Evolutionary conservation across 92 coral and sea anemone species (phyloP), one percentile per base, ranked within the genome.

Genomic region (Porites cylindrica): DNA sequence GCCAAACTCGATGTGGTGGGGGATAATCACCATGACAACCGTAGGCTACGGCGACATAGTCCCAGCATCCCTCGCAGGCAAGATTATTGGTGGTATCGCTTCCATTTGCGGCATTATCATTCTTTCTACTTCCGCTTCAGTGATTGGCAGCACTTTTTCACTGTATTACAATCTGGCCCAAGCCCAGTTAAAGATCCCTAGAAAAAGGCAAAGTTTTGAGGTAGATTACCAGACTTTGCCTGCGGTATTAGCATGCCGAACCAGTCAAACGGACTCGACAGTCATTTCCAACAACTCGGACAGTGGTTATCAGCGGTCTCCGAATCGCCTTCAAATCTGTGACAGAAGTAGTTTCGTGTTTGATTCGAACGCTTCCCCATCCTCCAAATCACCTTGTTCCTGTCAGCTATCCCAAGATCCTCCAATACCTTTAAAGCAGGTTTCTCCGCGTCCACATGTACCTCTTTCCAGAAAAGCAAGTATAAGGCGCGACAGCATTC

Each of bases 1-100:
- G 51, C 99, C 99, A n/a, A 93, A 92, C 52, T 91, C 98, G 1
- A 84, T 89, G 81, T 97, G 99, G 99, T 97, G 99, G 99, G 98
- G 98, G 1, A 86, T 97, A 16, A 93, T 97, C 90, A 97, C 99
- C 82, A 97, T 97, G 96, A 97, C 99, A 70, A 97, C 99, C 8
- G 84, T 97, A 6, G 99, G 99, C 21, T 97, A 95, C 50, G 99
- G 99, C 0, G 99, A 97, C 74, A 95, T 97, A 87, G 95, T 92
- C 32, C 94, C 97, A 51, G 95, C 93, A 16, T 90, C 99, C 12
- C 85, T 93, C 74, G 93, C 90, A 20, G 99, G 99, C 53, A 92
- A 96, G 80, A 78, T 97, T 20, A 85, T 97, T 14, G 99, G 99
- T 8, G 90, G 98, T 1, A 93, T 97, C 84, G 98, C 98, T 12